Evolutionary conservation across 1,140 invertebrate species (phyloP), one percentile per base, ranked within the genome.

Genomic region (Brachionus calyciflorus): DNA sequence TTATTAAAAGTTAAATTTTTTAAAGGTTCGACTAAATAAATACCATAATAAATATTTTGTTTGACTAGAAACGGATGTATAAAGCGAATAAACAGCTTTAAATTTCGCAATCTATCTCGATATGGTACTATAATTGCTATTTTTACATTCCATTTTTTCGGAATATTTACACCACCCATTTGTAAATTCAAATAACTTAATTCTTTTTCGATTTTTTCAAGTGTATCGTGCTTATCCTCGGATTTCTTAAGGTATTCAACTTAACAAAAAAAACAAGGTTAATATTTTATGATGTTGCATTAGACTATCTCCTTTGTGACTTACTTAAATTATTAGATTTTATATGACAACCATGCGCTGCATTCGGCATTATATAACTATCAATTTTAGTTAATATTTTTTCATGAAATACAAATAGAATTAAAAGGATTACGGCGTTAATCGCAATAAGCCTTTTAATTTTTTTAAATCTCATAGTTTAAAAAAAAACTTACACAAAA

Each of bases 11-110:
- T 76, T 14, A 76, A 44, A 55, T 44, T 57, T 1, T 37, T 51
- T 10, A 55, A 30, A 85, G 97, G 83, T 78, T 84, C 83, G 40
- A 84, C 77, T 0, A 85, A 77, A 78, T 83, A 83, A 49, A 85
- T 80, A 53, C 78, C 76, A 73, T 84, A 85, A 17, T 81, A 78
- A 10, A 84, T 79, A 28, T 80, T 78, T 77, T 85, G 84, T 26
- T 60, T 80, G 63, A 78, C 30, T 10, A 85, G 77, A 79, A 84
- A 81, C 12, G 81, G 81, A 76, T 84, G 83, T 12, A 84, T 63
- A 53, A 81, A 80, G 10, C 80, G 79, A 4, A 85, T 77, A 26
- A 85, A 78, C n/a, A 81, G 79, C 48, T 79, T 78, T 12, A 85
- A 78, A 76, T 84, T 82, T 46, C 87, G 84, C 75, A 90, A 26